Evolutionary conservation across 1,140 invertebrate species (phyloP), one percentile per base, ranked within the genome.

Genomic region (Acromyrmex echinatior): DNA sequence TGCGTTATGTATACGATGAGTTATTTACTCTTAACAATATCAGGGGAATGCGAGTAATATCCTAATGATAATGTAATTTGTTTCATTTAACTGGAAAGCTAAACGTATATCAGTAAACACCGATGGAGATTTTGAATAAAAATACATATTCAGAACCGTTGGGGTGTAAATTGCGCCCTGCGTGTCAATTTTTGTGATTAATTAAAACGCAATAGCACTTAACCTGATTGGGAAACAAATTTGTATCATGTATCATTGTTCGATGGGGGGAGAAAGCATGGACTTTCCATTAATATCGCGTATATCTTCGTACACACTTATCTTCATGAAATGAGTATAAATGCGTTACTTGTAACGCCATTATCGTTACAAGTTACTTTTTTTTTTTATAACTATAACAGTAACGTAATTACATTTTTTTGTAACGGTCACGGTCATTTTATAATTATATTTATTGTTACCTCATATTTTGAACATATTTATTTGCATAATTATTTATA

Each of bases 1-100:
- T 7, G 16, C 18, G 39, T 14, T 25, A 5, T 18, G 39, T 49
- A n/a, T 25, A 9, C 12, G 25, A 39, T 16, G 25, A 51, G 62
- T 21, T 66, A 66, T 66, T 65, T 31, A n/a, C 60, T 35, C 12
- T 10, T 35, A 18, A 5, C 39, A 9, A 25, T 25, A 18, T 16
- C 77, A 31, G 18, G 12, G 6, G 51, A 6, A 12, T 53, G 10
- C 1, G 58, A 39, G 18, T 78, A 49, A 65, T 65, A 63, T 78
- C 14, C 35, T 60, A 25, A 45, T 62, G 56, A 28, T 51, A 66
- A 79, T 65, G 25, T 51, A 66, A 79, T 79, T 79, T 66, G 77
- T 53, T 79, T 79, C 49, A 79, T 79, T 79, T 66, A 51, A 79
- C 18, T 21, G 77, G 28, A 66, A 79, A 51, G 18, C 62, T 51